A percentile compares a stretch with the other conserved stretches of the same genome.
Conservation (phyloP, 2,888 invertebrate species). For the Sarcophaga caerulescens region DNA sequence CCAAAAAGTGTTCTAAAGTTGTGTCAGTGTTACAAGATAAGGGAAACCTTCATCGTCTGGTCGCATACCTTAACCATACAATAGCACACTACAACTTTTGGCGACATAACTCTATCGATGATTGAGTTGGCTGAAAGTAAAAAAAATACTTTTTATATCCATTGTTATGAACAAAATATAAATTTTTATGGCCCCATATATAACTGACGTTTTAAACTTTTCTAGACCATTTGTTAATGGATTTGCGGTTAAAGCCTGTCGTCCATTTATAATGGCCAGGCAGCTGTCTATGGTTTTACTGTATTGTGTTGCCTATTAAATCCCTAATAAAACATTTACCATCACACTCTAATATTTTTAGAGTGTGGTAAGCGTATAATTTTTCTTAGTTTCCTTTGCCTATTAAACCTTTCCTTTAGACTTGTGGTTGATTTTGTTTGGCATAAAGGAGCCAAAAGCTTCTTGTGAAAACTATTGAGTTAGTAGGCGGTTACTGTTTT, state of each 20-base stretch:
- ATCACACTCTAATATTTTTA: background rate
- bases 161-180: background rate
- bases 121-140: too few relatives aligned
- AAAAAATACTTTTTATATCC: background rate
- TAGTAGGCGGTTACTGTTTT: slow-evolving; percentile 28
- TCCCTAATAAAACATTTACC: slow-evolving; percentile 49
- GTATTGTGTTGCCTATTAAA: slow-evolving; percentile 7
- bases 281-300: background rate
- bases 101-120: too few relatives aligned
- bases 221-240: background rate
- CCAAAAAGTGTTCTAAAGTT: too few relatives aligned
- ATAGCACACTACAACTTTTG: too few relatives aligned
- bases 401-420: background rate
- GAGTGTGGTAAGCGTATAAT: background rate
- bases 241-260: background rate
- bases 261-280: slow-evolving; percentile 9
- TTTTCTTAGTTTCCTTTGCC: background rate
- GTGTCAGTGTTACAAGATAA: too few relatives aligned
- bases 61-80: too few relatives aligned
- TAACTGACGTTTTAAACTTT: background rate
- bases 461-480: slow-evolving; percentile 30
- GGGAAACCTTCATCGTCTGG: too few relatives aligned
- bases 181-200: background rate
- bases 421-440: background rate
- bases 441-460: background rate